phyloP scores from a whole-genome alignment of 2,888 invertebrate genomes.

The Syrista parreyssii region DNA sequence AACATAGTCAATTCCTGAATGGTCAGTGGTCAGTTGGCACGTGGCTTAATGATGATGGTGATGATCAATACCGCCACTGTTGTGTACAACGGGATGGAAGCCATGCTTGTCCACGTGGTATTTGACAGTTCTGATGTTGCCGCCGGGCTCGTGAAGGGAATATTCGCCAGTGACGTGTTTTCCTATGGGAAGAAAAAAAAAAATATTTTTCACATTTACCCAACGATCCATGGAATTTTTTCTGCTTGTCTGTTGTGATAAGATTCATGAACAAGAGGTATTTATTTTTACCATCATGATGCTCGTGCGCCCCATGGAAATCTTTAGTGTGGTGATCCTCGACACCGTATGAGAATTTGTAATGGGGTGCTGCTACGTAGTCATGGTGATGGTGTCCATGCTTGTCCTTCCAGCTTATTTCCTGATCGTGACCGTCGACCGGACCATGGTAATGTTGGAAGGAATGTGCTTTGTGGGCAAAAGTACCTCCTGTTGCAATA shows the following conservation, averaged over 20 bases:
- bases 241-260: background rate
- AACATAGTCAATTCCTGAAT: background rate
- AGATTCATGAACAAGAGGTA: background rate
- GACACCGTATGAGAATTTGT: slow-evolving; percentile 35
- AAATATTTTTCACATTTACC: background rate
- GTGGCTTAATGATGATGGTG: slow-evolving; percentile 19
- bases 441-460: slow-evolving; percentile 36
- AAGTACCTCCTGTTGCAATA: slow-evolving; percentile 3
- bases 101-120: slow-evolving; percentile 37
- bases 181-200: slow-evolving; percentile 13
- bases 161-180: slow-evolving; percentile 35
- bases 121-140: slow-evolving; percentile 37
- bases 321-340: slow-evolving; percentile 37
- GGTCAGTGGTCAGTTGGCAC: background rate
- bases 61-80: slow-evolving; percentile 28
- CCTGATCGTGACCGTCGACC: slow-evolving; percentile 29
- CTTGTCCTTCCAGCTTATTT: slow-evolving; percentile 34
- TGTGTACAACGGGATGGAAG: slow-evolving; percentile 22
- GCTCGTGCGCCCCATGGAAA: slow-evolving; percentile 31
- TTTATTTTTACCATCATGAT: slow-evolving; percentile 27
- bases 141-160: slow-evolving; percentile 33
- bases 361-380: slow-evolving; percentile 33
- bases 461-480: slow-evolving; percentile 29
- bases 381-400: slow-evolving; percentile 37
- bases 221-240: background rate